These are phyloP conservation scores for Antechinus stuartii DNA, from an alignment of 2,113 vertebrate species.

Conservation along the genomic window DNA sequence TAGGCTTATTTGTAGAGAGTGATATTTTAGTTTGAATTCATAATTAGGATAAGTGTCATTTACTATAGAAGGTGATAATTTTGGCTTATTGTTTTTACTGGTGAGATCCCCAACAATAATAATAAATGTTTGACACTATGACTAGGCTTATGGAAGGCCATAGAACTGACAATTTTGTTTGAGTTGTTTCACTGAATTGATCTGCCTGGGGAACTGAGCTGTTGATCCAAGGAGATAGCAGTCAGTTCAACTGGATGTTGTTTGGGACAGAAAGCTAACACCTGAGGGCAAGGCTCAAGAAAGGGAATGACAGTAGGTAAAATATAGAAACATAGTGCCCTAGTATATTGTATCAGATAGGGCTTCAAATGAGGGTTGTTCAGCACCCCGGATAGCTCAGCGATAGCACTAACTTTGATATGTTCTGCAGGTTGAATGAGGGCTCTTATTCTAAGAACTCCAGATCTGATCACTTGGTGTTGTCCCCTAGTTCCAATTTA, in stretches of 20 bases:
- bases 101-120: not conserved
- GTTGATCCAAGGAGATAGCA: not conserved
- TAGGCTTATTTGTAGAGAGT: constrained; percentile 5
- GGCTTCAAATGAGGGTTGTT: not conserved
- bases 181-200: not conserved
- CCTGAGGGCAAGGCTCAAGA: not conserved
- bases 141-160: not conserved
- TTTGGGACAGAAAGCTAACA: not conserved
- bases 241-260: not conserved
- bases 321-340: not conserved
- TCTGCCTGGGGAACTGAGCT: not conserved
- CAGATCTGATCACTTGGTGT: not conserved
- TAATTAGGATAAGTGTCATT: not conserved
- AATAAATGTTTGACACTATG: not conserved
- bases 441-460: not conserved
- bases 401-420: not conserved
- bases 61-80: not conserved
- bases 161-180: not conserved
- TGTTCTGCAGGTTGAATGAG: not conserved
- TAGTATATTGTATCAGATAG: not conserved
- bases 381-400: not conserved
- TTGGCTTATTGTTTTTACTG: not conserved
- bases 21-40: not conserved
- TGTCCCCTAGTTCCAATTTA: not conserved
- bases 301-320: not conserved